phyloP scores from a whole-genome alignment of 2,797 vertebrate species.

The Tinamus major region DNA sequence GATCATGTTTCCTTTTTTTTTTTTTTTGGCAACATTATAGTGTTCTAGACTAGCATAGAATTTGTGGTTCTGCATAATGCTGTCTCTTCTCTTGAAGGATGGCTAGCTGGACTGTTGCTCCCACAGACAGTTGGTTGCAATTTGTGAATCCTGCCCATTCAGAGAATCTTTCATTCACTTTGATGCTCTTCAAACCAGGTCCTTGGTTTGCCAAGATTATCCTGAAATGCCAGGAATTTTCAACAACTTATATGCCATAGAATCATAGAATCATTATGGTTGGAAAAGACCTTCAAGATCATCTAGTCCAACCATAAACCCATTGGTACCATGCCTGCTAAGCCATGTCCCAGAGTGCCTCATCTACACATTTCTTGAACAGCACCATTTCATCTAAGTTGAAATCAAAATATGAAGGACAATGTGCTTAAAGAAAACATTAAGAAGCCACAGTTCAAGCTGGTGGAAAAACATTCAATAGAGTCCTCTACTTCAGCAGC shows the following conservation, averaged over 20 bases:
- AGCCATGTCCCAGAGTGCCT: no score
- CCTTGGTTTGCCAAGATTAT: background rate
- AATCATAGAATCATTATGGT: no score
- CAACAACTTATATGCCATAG: background rate
- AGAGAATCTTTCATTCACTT: background rate
- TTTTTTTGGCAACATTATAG: background rate
- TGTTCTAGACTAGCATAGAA: background rate
- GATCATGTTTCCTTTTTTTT: background rate
- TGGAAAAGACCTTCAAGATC: no score
- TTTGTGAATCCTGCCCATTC: background rate
- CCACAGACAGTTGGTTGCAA: background rate
- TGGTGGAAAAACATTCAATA: background rate
- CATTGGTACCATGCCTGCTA: no score
- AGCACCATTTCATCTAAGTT: background rate
- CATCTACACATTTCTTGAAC: background rate
- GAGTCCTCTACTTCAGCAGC: background rate
- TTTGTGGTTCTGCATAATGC: background rate
- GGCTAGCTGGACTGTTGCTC: background rate
- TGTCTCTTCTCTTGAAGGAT: background rate
- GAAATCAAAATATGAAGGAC: slow-evolving; percentile 14
- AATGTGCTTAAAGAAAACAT: background rate
- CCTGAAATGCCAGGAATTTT: slow-evolving; percentile 2
- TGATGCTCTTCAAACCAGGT: background rate
- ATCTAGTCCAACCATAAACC: no score
- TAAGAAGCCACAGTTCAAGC: background rate